A percentile compares a stretch with the other conserved stretches of the same genome.
These are phyloP conservation scores for Seira sanloemensis DNA, from an alignment of 2,888 invertebrate species.

Conservation along the genomic window DNA sequence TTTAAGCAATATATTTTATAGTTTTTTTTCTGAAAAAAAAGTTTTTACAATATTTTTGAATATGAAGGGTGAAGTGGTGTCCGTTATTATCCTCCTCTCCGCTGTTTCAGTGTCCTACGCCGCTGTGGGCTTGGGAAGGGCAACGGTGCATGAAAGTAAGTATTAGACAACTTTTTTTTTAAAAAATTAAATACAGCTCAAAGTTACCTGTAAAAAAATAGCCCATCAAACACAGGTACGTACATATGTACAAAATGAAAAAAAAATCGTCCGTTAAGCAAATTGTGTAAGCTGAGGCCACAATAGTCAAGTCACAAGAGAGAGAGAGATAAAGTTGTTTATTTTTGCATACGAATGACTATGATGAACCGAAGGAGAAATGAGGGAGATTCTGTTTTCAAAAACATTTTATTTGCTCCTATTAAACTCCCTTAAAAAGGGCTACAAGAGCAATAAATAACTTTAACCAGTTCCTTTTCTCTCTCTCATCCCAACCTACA, in stretches of 20 bases:
- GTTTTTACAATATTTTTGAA: conserved; percentile 25
- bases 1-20: no score
- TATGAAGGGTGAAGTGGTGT: conserved; percentile 59
- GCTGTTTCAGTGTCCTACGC: conserved; percentile 63
- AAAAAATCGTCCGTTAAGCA: no score
- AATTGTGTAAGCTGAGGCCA: no score
- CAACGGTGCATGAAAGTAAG: conserved; percentile 72
- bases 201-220: background rate
- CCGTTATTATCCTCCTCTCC: conserved; percentile 57
- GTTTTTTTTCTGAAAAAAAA: no score
- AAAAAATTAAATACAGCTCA: background rate
- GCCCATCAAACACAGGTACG: no score
- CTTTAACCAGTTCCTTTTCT: conserved; percentile 37
- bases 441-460: conserved; percentile 40
- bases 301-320: no score
- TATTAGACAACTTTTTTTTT: background rate
- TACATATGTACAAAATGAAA: no score
- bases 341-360: no score
- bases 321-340: no score
- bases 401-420: no score
- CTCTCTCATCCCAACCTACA: background rate
- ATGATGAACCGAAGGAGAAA: no score
- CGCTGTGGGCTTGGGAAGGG: conserved; percentile 70
- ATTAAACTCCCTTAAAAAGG: conserved; percentile 43
- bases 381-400: no score